Conservation (phyloP, 2,888 invertebrate species). For the Macrosiphum euphorbiae region DNA sequence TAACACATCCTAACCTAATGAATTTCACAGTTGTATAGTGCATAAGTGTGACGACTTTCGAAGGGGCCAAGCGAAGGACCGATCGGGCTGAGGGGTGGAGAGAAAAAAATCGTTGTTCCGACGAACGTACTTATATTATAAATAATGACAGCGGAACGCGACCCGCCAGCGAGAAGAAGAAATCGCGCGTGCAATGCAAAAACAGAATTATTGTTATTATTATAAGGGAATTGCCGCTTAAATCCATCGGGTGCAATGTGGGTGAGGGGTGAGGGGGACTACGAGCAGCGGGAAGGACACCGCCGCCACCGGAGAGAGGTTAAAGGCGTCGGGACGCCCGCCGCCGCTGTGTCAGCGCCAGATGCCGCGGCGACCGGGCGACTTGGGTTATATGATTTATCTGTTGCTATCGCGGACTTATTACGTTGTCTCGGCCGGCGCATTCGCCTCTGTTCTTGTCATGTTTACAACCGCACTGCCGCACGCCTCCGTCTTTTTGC, state of each 20-base stretch:
- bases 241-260: neutral
- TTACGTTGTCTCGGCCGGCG: slow-evolving; percentile 63
- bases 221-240: neutral
- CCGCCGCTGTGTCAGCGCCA: slow-evolving; percentile 60
- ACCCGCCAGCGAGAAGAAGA: neutral
- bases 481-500: slow-evolving; percentile 58
- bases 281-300: neutral
- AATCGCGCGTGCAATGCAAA: neutral
- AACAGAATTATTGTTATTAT: neutral
- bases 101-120: neutral
- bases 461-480: slow-evolving; percentile 59
- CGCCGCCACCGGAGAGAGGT: slow-evolving; percentile 29
- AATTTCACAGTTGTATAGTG: neutral
- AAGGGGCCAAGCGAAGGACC: neutral
- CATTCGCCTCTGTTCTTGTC: slow-evolving; percentile 64
- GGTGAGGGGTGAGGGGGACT: neutral
- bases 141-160: neutral
- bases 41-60: neutral
- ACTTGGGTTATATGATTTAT: slow-evolving; percentile 62
- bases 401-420: slow-evolving; percentile 64
- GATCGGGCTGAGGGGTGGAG: neutral
- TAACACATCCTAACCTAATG: neutral
- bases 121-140: neutral
- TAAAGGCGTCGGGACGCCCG: slow-evolving; percentile 50
- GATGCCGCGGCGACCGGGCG: slow-evolving; percentile 63